Conservation (phyloP, 2,888 invertebrate species). For the Platypus cylindrus region DNA sequence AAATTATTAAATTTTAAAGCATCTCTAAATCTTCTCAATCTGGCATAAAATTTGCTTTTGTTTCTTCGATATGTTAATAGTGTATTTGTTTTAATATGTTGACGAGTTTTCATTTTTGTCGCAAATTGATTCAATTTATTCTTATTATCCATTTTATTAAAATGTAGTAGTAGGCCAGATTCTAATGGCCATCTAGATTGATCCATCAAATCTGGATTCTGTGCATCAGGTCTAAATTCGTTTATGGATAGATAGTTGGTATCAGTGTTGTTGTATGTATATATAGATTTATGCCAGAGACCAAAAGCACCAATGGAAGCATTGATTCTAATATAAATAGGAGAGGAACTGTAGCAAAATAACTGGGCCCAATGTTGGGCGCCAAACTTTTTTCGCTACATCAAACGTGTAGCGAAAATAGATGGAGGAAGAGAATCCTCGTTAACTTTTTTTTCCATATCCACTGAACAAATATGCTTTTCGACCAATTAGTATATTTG, state of each 20-base stretch:
- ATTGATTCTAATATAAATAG: too few species aligned
- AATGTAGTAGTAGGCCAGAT: constrained; percentile 74
- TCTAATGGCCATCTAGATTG: constrained; percentile 71
- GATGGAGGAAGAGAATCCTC: too few species aligned
- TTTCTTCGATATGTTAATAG: constrained; percentile 27
- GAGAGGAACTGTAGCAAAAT: too few species aligned
- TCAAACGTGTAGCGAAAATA: too few species aligned
- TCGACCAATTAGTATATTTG: too few species aligned
- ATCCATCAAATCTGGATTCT: constrained; percentile 28
- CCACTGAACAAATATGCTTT: too few species aligned
- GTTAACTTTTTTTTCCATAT: too few species aligned
- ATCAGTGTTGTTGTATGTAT: too few species aligned
- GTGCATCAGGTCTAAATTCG: constrained; percentile 37
- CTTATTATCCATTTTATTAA: constrained; percentile 68
- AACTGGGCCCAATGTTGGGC: too few species aligned
- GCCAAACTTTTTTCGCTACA: too few species aligned
- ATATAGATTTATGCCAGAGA: constrained; percentile 6
- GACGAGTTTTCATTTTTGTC: constrained; percentile 25
- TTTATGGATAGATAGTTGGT: background rate
- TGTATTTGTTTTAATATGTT: constrained; percentile 19
- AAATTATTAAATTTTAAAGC: constrained; percentile 29
- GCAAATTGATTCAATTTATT: constrained; percentile 25
- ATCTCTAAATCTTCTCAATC: constrained; percentile 29
- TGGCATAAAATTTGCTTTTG: constrained; percentile 30
- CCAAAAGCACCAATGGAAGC: too few species aligned